Base-by-base conservation (phyloP, 2,888 invertebrate genomes). In the Lasius platythorax region DNA sequence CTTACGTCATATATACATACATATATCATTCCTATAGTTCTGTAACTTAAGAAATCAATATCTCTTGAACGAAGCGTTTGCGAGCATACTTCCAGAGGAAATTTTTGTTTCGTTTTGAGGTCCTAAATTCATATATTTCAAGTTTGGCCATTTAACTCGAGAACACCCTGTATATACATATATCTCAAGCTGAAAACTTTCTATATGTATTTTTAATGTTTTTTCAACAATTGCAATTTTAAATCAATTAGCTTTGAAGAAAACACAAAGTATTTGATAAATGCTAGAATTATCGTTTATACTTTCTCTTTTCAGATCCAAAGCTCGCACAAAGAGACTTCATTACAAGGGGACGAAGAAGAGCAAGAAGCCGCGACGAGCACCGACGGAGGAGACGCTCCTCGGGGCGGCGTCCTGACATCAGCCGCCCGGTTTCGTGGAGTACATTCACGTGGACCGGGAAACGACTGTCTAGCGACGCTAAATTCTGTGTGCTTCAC, bases 371-470 rank as follows among this genome's bases (percentile, higher is more conserved):
- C 95, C 95, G 30, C 92, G 95, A 72, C 96, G 96, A 82, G 96
- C 97, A 89, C 95, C 97, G 92, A 96, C 97, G 93, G 97, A 97
- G 95, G 97, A 97, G 95, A 96, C 96, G 92, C 95, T 97, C 84
- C 96, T 97, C 91, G 97, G 97, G 93, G 96, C 96, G 87, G 96
- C 96, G 93, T 98, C 98, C 96, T 98, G 98, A 98, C 98, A 98
- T 94, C 97, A 97, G 95, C 97, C 97, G 95, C 97, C 95, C 94
- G 95, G 98, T 96, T 97, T 98, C 96, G 98, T 98, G 96, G 98
- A 98, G 95, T 98, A 97, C 95, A 98, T 98, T 95, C 98, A 98
- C 96, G 98, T 98, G 96, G 98, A 98, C 96, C 97, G 98, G 95
- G 98, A 98, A 96, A 98, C 98, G 95, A 98, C 98, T 93, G 98